A percentile compares a stretch with the other conserved stretches of the same genome.
These are phyloP conservation scores for Aculops lycopersici DNA, from an alignment of 1,140 invertebrate species.

Conservation along the genomic window DNA sequence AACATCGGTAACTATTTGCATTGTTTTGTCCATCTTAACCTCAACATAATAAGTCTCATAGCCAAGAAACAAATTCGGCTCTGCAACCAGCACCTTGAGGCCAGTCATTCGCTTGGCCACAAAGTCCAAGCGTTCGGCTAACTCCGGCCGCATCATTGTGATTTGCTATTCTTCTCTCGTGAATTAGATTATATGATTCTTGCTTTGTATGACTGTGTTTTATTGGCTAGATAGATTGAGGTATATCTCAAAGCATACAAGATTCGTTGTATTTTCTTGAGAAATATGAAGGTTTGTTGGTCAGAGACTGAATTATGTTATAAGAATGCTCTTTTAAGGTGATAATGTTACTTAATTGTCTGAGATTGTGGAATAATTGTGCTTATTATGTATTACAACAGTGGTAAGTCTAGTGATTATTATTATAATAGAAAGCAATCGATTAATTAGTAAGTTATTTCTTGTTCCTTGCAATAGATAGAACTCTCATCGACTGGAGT, in stretches of 20 bases:
- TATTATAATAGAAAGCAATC: background rate
- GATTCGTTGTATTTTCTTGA: background rate
- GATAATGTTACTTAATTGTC: background rate
- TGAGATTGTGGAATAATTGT: background rate
- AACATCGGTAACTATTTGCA: constrained; percentile 53
- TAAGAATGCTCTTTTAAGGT: constrained; percentile 3
- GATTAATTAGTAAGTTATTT: too few relatives aligned
- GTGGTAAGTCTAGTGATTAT: background rate
- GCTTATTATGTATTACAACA: background rate
- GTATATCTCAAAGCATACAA: background rate
- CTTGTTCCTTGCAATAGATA: too few relatives aligned
- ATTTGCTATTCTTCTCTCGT: background rate
- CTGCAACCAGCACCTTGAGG: constrained; percentile 24
- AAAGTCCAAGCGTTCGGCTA: constrained; percentile 64
- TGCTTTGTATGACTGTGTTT: too few relatives aligned
- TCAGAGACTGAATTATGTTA: background rate
- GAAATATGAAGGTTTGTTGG: background rate
- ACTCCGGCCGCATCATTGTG: constrained; percentile 25
- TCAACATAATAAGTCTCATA: constrained; percentile 90
- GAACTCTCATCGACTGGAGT: too few relatives aligned
- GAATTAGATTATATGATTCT: background rate
- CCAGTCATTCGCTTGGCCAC: constrained; percentile 37
- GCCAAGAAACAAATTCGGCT: constrained; percentile 49
- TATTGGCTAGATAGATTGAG: constrained; percentile 21
- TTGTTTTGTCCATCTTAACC: constrained; percentile 36